phyloP scores from a whole-genome alignment of 1,140 invertebrate genomes.

The Bilobella aurantiaca region DNA sequence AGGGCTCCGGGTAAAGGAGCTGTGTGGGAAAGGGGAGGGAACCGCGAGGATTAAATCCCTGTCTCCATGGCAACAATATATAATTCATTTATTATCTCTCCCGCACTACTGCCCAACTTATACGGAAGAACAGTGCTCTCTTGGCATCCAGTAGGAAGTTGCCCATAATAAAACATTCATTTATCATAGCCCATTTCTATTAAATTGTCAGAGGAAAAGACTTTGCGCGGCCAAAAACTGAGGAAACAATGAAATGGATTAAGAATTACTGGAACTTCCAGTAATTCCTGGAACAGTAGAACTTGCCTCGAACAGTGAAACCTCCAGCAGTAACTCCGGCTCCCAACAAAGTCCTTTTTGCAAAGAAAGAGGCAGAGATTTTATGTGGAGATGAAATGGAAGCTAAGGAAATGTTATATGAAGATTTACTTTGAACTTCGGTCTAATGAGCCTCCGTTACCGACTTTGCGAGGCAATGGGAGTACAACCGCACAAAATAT shows the following conservation, averaged over 20 bases:
- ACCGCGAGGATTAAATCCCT: neutral
- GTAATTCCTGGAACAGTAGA: too few species aligned
- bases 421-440: neutral
- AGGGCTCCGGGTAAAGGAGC: too few species aligned
- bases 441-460: slow-evolving; percentile 5
- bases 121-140: neutral
- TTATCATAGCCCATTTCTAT: slow-evolving; percentile 6
- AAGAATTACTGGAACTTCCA: too few species aligned
- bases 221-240: neutral
- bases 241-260: slow-evolving; percentile 3
- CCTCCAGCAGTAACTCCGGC: neutral
- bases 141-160: neutral
- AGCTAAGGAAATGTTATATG: neutral
- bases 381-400: neutral
- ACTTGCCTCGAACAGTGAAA: too few species aligned
- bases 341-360: neutral
- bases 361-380: neutral
- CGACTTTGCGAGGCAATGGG: too few species aligned
- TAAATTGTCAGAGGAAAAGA: slow-evolving; percentile 2
- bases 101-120: neutral
- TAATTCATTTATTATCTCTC: slow-evolving; percentile 7
- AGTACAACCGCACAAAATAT: too few species aligned
- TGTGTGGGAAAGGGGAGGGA: too few species aligned
- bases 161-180: slow-evolving; percentile 2
- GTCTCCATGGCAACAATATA: neutral